These are phyloP conservation scores for Petromus typicus DNA, from an alignment of 2,113 vertebrate genomes.

Conservation along the genomic window DNA sequence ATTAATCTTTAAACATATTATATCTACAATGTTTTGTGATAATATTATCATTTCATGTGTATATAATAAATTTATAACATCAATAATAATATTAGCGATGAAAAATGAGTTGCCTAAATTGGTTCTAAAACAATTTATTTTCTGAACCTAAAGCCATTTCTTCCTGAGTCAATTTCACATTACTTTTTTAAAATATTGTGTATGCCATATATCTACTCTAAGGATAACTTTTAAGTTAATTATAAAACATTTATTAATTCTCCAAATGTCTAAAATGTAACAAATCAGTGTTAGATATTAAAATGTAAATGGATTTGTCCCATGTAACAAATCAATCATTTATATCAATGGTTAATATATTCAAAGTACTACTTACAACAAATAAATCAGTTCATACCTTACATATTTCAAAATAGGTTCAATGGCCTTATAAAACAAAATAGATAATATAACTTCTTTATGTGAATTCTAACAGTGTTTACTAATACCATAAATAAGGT, in stretches of 20 bases:
- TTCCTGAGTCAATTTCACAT: neutral
- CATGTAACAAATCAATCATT: conserved; percentile 41
- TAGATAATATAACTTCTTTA: neutral
- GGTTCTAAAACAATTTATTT: neutral
- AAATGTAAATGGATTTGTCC: conserved; percentile 35
- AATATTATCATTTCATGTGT: conserved; percentile 20
- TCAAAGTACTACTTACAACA: neutral
- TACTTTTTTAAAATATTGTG: conserved; percentile 34
- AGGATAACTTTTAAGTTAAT: conserved; percentile 27
- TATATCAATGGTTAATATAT: neutral
- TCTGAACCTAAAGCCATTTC: neutral
- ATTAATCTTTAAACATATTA: neutral
- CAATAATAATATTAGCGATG: neutral
- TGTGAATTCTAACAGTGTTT: neutral
- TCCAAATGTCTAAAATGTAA: neutral
- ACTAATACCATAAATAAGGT: neutral
- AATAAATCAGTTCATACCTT: neutral
- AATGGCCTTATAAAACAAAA: neutral
- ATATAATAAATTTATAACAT: neutral
- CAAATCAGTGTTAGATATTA: neutral
- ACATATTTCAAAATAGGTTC: neutral
- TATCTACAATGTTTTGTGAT: neutral
- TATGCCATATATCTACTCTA: neutral
- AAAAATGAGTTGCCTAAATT: neutral
- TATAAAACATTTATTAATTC: conserved; percentile 14